Conservation (phyloP, 2,113 vertebrate genomes). For the Cinclus cinclus region DNA sequence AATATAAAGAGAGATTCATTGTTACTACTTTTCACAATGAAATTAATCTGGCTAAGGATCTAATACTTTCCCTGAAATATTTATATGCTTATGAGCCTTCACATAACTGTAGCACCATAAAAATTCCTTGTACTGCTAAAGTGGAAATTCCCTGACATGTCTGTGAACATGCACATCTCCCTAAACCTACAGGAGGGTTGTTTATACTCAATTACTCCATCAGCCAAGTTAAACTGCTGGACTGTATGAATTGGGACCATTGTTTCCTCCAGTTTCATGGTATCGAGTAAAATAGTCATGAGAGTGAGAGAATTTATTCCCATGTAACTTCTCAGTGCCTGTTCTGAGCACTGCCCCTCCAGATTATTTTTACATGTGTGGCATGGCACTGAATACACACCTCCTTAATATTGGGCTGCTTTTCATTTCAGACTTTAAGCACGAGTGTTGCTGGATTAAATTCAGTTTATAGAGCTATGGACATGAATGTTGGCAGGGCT, state of each 20-base stretch:
- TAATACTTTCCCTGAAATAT: not conserved
- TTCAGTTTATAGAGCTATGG: not conserved
- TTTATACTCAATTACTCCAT: not conserved
- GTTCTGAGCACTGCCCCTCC: not conserved
- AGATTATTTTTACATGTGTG: not conserved
- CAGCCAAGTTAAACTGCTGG: not conserved
- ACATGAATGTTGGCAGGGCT: not conserved
- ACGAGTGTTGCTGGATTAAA: not conserved
- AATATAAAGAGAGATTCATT: not conserved
- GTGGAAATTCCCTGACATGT: not conserved
- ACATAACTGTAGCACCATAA: not conserved
- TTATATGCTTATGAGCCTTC: not conserved
- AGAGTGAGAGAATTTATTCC: not conserved
- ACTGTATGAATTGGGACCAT: not conserved
- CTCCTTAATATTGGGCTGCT: not conserved
- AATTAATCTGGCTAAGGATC: not conserved
- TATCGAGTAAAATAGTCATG: not conserved
- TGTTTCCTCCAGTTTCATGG: slow-evolving; percentile 13
- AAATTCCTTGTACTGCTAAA: not conserved
- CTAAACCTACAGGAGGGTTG: not conserved
- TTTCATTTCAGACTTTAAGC: not conserved
- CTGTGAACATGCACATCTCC: not conserved
- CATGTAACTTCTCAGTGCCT: not conserved
- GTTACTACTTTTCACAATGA: not conserved
- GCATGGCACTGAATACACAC: not conserved